A percentile compares a stretch with the other conserved stretches of the same genome.
Evolutionary conservation across 2,888 invertebrate genomes (phyloP).

Genomic region (Dryobota labecula): DNA sequence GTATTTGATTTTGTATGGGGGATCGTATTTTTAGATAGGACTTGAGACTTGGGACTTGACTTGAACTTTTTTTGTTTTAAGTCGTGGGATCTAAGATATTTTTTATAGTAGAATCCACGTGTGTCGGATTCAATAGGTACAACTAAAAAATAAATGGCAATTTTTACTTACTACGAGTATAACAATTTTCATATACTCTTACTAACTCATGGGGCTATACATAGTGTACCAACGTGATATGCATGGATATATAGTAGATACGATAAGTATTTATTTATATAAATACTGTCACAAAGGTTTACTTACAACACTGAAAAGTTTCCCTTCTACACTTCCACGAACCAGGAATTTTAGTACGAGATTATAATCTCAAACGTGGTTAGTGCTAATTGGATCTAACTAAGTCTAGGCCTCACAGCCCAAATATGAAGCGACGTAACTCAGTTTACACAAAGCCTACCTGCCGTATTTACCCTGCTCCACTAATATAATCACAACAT

Average conservation of each 20-base stretch:
- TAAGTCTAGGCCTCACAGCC: constrained; percentile 11
- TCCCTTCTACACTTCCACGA: neutral
- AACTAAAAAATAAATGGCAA: neutral
- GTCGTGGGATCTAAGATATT: neutral
- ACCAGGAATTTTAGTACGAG: neutral
- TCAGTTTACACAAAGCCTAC: constrained; percentile 50
- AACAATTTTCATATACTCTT: neutral
- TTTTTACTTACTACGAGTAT: neutral
- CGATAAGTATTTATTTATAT: neutral
- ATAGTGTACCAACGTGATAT: neutral
- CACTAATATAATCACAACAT: constrained; percentile 61
- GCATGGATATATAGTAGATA: neutral
- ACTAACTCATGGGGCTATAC: neutral
- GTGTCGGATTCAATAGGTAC: neutral
- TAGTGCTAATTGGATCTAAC: constrained; percentile 42
- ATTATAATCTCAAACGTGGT: constrained; percentile 37
- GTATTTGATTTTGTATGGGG: constrained; percentile 29
- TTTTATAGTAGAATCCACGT: no score
- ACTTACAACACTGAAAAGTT: neutral
- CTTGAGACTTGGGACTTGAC: no score
- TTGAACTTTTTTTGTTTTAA: no score
- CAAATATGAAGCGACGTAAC: constrained; percentile 40
- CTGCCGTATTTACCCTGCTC: constrained; percentile 47
- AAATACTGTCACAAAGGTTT: neutral
- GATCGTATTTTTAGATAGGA: constrained; percentile 25